Evolutionary conservation across 2,113 vertebrate species (phyloP), one percentile per base, ranked within the genome.

Genomic region (Xiphophorus maculatus): DNA sequence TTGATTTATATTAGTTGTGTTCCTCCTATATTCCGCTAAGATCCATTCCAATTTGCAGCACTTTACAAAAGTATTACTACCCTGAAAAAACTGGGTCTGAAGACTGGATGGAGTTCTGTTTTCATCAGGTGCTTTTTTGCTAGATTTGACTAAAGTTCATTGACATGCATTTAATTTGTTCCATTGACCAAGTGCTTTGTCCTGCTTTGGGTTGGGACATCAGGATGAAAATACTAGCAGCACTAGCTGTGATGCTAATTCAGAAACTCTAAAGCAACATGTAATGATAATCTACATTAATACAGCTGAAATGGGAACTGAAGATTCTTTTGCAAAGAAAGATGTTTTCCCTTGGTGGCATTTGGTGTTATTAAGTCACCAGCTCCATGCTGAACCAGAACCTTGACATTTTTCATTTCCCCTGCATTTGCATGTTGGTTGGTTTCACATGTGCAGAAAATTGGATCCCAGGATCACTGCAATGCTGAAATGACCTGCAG

Each of bases 1-100:
- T 27, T 71, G 25, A 54, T 68, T 51, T 30, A 35, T 60, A 77
- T 77, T 66, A 68, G 22, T 29, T 9, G 74, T 28, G 35, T 72
- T 69, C 69, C 30, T 9, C 6, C 25, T 58, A 11, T 9, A n/a
- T 54, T 54, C 22, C n/a, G 51, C 22, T 25, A 54, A 58, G 51
- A 58, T 11, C 25, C 8, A 58, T n/a, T 58, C 51, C 25, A 58
- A 58, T 10, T 22, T n/a, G 9, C 51, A 58, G 17, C 44, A 19
- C 17, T 17, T 48, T 48, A 14, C 44, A 17, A 48, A 48, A 48
- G 44, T 48, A 48, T 48, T 19, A 7, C 17, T 58, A 58, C 8
- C 22, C 10, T 25, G 10, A 58, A n/a, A 48, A 48, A 48, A 48
- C 15, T 48, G 44, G 14, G 4, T 48, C 44, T 19, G 44, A 48